These are phyloP conservation scores for Rhopalosiphum padi DNA, from an alignment of 1,140 invertebrate species.

Conservation along the genomic window DNA sequence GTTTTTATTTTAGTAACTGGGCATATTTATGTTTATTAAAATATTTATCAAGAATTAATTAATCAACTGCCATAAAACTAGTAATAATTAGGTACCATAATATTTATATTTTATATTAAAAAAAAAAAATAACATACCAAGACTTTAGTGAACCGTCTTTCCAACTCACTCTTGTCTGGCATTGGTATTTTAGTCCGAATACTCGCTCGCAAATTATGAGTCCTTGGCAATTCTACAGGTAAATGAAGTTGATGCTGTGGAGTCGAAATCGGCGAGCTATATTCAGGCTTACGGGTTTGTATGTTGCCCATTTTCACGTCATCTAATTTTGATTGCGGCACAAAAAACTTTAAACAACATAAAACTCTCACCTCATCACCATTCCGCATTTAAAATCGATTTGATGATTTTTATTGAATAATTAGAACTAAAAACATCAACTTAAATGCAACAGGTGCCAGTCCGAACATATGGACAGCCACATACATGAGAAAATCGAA, in stretches of 20 bases:
- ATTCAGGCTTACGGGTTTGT: slow-evolving; percentile 59
- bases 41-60: neutral
- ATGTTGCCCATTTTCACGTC: slow-evolving; percentile 60
- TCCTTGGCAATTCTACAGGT: slow-evolving; percentile 61
- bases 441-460: slow-evolving; percentile 51
- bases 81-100: neutral
- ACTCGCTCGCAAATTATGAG: slow-evolving; percentile 69
- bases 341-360: slow-evolving; percentile 58
- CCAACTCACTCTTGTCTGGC: slow-evolving; percentile 87
- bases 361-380: slow-evolving; percentile 58
- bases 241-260: slow-evolving; percentile 47
- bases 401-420: neutral
- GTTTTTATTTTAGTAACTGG: neutral
- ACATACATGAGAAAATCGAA: neutral
- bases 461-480: slow-evolving; percentile 39
- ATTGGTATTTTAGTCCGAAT: slow-evolving; percentile 77
- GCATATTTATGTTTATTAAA: neutral
- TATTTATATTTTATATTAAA: neutral
- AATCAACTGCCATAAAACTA: neutral
- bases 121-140: slow-evolving; percentile 76
- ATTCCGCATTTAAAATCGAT: slow-evolving; percentile 58
- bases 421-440: slow-evolving; percentile 20
- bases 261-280: slow-evolving; percentile 56
- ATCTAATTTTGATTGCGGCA: slow-evolving; percentile 32
- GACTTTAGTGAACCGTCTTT: slow-evolving; percentile 92